phyloP scores from a whole-genome alignment of 2,888 invertebrate genomes.

The Palloptera scutellata region DNA sequence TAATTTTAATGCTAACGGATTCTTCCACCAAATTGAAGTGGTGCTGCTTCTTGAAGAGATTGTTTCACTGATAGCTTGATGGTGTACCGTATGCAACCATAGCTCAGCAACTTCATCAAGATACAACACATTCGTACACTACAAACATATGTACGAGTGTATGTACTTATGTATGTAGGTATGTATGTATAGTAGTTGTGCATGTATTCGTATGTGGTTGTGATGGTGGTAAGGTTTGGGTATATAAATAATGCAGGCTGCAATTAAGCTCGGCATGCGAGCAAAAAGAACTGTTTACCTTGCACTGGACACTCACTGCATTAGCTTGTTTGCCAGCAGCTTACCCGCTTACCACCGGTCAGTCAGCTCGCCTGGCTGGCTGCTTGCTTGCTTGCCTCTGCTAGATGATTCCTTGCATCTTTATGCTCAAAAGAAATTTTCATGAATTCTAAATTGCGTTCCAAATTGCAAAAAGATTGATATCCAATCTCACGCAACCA shows the following conservation, averaged over 20 bases:
- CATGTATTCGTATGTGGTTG: no score
- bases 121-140: no score
- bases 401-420: neutral
- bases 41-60: no score
- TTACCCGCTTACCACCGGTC: no score
- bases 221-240: neutral
- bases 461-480: conserved; percentile 61
- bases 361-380: neutral
- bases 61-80: no score
- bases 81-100: neutral
- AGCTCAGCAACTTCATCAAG: conserved; percentile 6
- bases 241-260: conserved; percentile 24
- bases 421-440: conserved; percentile 52
- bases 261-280: conserved; percentile 19
- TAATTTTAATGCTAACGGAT: neutral
- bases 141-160: no score
- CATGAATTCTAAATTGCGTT: conserved; percentile 61
- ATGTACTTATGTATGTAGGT: no score
- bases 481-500: conserved; percentile 59
- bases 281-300: conserved; percentile 17
- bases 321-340: no score
- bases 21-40: neutral
- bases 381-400: neutral
- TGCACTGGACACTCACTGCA: conserved; percentile 16
- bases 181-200: no score